These are phyloP conservation scores for Palythoa grandis DNA, from an alignment of 92 coral and sea anemone species.

Conservation along the genomic window DNA sequence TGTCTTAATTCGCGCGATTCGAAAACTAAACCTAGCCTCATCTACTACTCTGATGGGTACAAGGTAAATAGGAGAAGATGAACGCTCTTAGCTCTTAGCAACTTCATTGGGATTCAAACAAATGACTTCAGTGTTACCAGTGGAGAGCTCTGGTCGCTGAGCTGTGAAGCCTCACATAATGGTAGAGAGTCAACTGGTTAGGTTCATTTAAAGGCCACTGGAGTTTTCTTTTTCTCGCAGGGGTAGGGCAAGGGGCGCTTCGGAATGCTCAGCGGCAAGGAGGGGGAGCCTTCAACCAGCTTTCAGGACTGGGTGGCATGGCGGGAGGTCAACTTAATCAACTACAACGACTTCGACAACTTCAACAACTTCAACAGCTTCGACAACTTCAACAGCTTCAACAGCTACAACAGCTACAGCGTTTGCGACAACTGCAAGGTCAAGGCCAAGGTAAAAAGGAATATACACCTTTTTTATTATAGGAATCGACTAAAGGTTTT, in stretches of 20 bases:
- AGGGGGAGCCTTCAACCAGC: constrained; percentile 47
- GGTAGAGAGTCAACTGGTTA: no score
- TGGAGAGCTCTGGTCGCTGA: no score
- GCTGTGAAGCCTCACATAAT: no score
- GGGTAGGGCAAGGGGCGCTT: constrained; percentile 36
- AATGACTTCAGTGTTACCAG: no score
- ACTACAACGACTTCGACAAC: constrained; percentile 45
- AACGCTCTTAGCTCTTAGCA: no score
- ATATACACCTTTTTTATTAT: no score
- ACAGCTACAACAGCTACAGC: neutral
- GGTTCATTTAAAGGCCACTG: neutral
- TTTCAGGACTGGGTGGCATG: constrained; percentile 24
- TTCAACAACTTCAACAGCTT: constrained; percentile 45
- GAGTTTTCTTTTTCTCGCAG: neutral
- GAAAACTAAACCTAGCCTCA: no score
- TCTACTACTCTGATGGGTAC: no score
- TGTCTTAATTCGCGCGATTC: no score
- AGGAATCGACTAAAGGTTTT: no score
- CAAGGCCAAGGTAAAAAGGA: constrained; percentile 13
- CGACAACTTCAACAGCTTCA: constrained; percentile 19
- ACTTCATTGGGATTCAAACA: no score
- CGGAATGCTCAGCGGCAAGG: constrained; percentile 45
- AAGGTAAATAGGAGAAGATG: no score
- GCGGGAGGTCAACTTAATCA: constrained; percentile 42
- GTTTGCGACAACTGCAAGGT: constrained; percentile 1